A percentile compares a stretch with the other conserved stretches of the same genome.
These are phyloP conservation scores for Prostheceraeus crozeri DNA, from an alignment of 2,888 invertebrate genomes.

Conservation along the genomic window DNA sequence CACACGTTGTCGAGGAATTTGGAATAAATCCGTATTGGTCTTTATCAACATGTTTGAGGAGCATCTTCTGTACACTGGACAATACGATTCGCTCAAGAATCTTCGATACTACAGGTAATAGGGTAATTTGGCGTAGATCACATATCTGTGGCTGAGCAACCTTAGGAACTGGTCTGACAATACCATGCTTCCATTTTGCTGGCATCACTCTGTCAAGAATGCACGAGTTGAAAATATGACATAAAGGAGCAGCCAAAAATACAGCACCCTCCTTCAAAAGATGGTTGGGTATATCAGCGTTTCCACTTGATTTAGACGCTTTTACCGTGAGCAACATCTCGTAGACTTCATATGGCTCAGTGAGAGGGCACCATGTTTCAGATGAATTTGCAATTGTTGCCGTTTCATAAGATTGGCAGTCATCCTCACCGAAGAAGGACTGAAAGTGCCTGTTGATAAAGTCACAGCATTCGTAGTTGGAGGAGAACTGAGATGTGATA, in stretches of 20 bases:
- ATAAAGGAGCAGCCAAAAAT: slow-evolving; percentile 2
- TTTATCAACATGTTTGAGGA: slow-evolving; percentile 13
- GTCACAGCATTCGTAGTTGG: background rate
- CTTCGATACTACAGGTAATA: slow-evolving; percentile 3
- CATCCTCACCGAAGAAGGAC: background rate
- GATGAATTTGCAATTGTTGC: too few species aligned
- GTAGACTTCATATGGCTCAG: slow-evolving; percentile 15
- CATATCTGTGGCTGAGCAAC: background rate
- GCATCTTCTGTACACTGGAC: slow-evolving; percentile 1
- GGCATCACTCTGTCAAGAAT: slow-evolving; percentile 7
- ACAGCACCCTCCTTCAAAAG: slow-evolving; percentile 20
- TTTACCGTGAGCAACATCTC: background rate
- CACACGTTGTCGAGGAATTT: slow-evolving; percentile 13
- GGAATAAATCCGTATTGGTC: slow-evolving; percentile 20
- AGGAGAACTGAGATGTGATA: background rate
- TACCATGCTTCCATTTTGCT: slow-evolving; percentile 12
- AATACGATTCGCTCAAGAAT: slow-evolving; percentile 14
- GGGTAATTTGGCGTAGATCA: slow-evolving; percentile 7
- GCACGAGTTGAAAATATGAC: slow-evolving; percentile 21
- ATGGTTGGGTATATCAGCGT: slow-evolving; percentile 6
- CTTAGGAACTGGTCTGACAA: slow-evolving; percentile 14
- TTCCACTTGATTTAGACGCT: slow-evolving; percentile 16
- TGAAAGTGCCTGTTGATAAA: slow-evolving; percentile 9
- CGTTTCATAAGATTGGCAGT: too few species aligned
- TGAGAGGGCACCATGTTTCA: slow-evolving; percentile 12